Conservation (phyloP, 2,888 invertebrate genomes). For the Odontomyia ornata region DNA sequence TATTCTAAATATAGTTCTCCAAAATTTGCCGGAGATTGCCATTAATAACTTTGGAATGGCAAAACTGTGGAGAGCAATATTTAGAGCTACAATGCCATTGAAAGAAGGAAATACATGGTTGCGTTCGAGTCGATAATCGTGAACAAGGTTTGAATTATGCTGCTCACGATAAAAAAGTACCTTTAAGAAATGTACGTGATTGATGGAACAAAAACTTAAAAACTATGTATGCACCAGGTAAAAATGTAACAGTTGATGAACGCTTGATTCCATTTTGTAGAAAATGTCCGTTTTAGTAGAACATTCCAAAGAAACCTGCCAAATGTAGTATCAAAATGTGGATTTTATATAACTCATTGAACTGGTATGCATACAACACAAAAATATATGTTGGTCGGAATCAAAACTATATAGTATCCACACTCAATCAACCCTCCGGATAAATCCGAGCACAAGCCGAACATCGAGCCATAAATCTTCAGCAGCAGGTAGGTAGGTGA, state of each 20-base stretch:
- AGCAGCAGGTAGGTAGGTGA: too few species aligned
- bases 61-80: not conserved
- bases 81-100: not conserved
- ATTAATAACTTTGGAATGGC: not conserved
- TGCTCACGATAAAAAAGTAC: not conserved
- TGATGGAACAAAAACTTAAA: not conserved
- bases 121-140: not conserved
- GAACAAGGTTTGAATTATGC: not conserved
- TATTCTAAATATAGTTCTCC: too few species aligned
- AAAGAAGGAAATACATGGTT: not conserved
- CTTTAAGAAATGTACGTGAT: not conserved
- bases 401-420: too few species aligned
- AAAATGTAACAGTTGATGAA: constrained; percentile 40
- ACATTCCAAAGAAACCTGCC: constrained; percentile 40
- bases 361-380: constrained; percentile 33
- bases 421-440: too few species aligned
- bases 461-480: too few species aligned
- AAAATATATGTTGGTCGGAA: constrained; percentile 22
- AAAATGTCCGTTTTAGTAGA: constrained; percentile 18
- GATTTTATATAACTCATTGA: not conserved
- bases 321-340: constrained; percentile 48
- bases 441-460: too few species aligned
- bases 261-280: constrained; percentile 31
- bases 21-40: too few species aligned
- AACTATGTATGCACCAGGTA: constrained; percentile 7